Conservation (phyloP, 1,140 invertebrate genomes). For the Trichonephila clavata region DNA sequence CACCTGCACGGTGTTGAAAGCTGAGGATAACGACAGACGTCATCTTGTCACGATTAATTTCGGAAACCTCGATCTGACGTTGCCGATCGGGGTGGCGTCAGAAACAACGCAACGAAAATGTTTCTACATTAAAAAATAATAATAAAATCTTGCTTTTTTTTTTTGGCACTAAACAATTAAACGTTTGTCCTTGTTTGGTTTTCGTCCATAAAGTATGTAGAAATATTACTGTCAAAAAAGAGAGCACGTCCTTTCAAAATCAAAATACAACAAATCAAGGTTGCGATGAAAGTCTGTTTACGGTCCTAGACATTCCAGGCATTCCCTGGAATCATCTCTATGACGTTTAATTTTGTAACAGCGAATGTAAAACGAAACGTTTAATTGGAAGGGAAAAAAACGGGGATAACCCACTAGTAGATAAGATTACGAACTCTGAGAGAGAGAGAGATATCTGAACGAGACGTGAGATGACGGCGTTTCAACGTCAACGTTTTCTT, state of each 20-base stretch:
- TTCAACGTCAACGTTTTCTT: neutral
- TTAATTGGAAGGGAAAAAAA: neutral
- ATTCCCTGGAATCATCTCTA: neutral
- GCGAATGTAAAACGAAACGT: slow-evolving; percentile 1
- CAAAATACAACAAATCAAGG: neutral
- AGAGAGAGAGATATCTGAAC: neutral
- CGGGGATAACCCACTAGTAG: neutral
- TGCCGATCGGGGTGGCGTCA: too few relatives aligned
- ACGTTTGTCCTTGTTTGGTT: too few relatives aligned
- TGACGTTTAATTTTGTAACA: neutral
- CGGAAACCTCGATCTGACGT: too few relatives aligned
- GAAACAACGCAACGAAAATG: too few relatives aligned
- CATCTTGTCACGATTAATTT: too few relatives aligned
- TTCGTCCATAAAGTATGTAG: too few relatives aligned
- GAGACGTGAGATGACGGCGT: neutral
- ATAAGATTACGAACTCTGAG: slow-evolving; percentile 19
- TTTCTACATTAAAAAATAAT: too few relatives aligned
- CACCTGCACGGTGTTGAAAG: too few relatives aligned
- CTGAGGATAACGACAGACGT: too few relatives aligned
- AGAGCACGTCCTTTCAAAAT: neutral
- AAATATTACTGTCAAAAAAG: too few relatives aligned
- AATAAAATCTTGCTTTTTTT: too few relatives aligned
- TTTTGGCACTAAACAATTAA: too few relatives aligned
- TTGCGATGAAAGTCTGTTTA: neutral
- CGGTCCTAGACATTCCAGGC: neutral